Conservation (phyloP, 2,113 vertebrate genomes). For the Istiophorus platypterus region DNA sequence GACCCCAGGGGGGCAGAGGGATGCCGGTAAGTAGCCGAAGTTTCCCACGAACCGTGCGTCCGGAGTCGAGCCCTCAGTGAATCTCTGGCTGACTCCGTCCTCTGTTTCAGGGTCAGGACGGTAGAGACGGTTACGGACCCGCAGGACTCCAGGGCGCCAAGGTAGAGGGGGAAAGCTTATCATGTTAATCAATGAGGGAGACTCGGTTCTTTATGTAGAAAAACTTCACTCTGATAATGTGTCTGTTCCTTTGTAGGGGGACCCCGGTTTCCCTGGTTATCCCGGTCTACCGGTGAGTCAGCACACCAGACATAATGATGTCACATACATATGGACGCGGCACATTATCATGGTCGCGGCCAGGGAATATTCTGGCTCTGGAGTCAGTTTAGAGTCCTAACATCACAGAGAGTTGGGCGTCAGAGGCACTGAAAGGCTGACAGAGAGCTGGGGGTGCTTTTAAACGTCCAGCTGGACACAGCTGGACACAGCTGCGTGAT, state of each 20-base stretch:
- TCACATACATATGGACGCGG: neutral
- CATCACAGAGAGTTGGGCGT: neutral
- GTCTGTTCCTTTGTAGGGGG: conserved; percentile 79
- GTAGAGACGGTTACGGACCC: conserved; percentile 64
- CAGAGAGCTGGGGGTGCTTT: neutral
- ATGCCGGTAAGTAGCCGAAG: conserved; percentile 78
- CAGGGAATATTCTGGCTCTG: neutral
- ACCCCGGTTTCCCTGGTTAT: conserved; percentile 87
- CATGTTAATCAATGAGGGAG: too few relatives aligned
- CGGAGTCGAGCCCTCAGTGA: neutral
- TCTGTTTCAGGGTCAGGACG: conserved; percentile 70
- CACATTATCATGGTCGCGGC: too few relatives aligned
- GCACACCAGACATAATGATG: neutral
- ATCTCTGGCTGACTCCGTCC: neutral
- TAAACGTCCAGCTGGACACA: neutral
- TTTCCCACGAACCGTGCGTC: neutral
- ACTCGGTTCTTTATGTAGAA: too few relatives aligned
- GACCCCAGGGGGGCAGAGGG: conserved; percentile 84
- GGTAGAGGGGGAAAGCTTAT: conserved; percentile 4
- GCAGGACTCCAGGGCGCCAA: conserved; percentile 51
- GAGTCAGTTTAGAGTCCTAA: neutral
- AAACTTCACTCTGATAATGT: too few relatives aligned
- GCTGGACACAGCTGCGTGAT: too few relatives aligned
- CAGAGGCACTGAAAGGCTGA: neutral
- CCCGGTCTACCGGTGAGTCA: conserved; percentile 85